Base-by-base conservation (phyloP, 1,140 invertebrate genomes). In the Goniozus legneri region DNA sequence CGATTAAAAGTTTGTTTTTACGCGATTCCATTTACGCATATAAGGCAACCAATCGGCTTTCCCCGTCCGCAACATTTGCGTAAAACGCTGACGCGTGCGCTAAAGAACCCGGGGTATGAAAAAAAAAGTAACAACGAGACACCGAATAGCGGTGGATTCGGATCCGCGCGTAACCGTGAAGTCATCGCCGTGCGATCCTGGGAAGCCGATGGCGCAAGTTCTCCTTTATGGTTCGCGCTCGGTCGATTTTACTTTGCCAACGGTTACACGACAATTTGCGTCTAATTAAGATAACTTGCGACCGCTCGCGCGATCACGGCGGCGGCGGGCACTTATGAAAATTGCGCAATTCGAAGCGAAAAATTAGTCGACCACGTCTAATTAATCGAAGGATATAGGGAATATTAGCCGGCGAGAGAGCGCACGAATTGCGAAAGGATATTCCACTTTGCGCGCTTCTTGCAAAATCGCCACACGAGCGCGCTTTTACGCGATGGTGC, bases 341-440 rank as follows among this genome's bases (percentile, higher is more conserved):
- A 21, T 58, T 60, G 41, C 45, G 48, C 43, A 50, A 58, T 18
- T 4, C 10, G 3, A 2, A 4, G n/a, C 42, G 22, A 50, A 52
- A 43, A 53, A 54, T 56, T 44, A 54, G 33, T 22, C 52, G 43
- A 54, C 12, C 43, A 24, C 15, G 39, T 48, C 16, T 46, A 52
- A 55, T 60, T 56, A 56, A 60, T 52, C 6, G 12, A 31, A n/a
- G 24, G 24, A 16, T n/a, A 35, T 14, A 8, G 18, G 36, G 36
- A 44, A 16, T 18, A 21, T 27, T 27, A 27, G 4, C 4, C 10
- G 4, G 24, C 24, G 4, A 6, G 4, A 6, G 10, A 27, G 10
- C 31, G 15, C 13, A 18, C 18, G 10, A 12, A 47, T 16, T 35
- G 24, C 31, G 21, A 47, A 21, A 41, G 32, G 21, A 37, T 15